Percentiles rank a stretch among this genome's conserved stretches.
Evolutionary conservation across 2,797 vertebrate genomes (phyloP).

Genomic region (Intellagama lesueurii): DNA sequence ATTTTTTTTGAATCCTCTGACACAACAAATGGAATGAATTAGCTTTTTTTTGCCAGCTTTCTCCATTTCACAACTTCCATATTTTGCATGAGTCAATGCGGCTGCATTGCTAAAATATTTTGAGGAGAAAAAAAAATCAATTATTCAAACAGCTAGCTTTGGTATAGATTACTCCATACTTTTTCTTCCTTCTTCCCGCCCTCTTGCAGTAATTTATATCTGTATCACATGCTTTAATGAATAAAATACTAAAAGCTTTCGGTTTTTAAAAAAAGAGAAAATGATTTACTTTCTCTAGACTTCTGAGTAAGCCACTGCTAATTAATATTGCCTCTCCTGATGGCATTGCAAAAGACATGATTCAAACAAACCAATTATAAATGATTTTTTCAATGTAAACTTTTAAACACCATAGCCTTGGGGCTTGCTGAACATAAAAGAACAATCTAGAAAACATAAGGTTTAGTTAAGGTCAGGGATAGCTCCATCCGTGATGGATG

Average conservation of each 20-base stretch:
- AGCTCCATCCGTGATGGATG: slow-evolving; percentile 61
- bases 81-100: slow-evolving; percentile 62
- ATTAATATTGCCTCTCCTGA: slow-evolving; percentile 73
- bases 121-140: slow-evolving; percentile 41
- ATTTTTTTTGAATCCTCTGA: slow-evolving; percentile 65
- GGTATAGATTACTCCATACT: slow-evolving; percentile 32
- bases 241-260: slow-evolving; percentile 53
- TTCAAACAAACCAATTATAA: slow-evolving; percentile 79
- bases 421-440: slow-evolving; percentile 77
- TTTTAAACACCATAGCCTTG: slow-evolving; percentile 75
- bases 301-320: slow-evolving; percentile 63
- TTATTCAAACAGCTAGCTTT: slow-evolving; percentile 48
- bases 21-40: slow-evolving; percentile 73
- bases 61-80: slow-evolving; percentile 62
- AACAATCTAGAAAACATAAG: slow-evolving; percentile 76
- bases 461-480: slow-evolving; percentile 75
- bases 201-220: slow-evolving; percentile 50
- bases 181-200: background rate
- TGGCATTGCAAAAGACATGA: slow-evolving; percentile 72
- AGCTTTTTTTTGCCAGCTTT: slow-evolving; percentile 54
- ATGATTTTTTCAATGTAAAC: slow-evolving; percentile 79
- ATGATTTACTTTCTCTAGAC: slow-evolving; percentile 68
- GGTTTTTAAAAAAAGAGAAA: background rate
- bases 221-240: slow-evolving; percentile 51
- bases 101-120: slow-evolving; percentile 63